Evolutionary conservation across 2,113 vertebrate species (phyloP).

Genomic region (Albula goreensis): DNA sequence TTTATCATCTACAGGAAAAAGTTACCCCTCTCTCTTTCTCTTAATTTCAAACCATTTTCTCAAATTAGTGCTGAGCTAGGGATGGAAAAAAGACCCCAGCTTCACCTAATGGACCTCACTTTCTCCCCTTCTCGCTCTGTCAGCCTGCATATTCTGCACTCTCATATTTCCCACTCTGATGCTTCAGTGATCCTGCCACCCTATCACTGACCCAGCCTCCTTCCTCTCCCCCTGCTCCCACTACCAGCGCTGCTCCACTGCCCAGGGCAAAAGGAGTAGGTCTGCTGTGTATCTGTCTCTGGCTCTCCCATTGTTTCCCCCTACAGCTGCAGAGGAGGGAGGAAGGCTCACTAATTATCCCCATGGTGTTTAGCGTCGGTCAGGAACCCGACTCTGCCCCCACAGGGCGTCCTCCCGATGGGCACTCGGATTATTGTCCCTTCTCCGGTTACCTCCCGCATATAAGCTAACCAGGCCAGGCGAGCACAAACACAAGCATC

Average conservation of each 20-base stretch:
- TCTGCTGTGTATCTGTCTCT: conserved; percentile 7
- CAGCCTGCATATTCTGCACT: background rate
- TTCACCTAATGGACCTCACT: background rate
- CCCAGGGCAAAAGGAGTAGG: background rate
- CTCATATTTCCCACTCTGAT: conserved; percentile 25
- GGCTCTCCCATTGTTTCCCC: conserved; percentile 10
- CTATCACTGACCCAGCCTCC: conserved; percentile 18
- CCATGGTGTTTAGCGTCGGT: conserved; percentile 55
- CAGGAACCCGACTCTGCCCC: conserved; percentile 65
- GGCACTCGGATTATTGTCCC: conserved; percentile 66
- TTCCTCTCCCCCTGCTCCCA: background rate
- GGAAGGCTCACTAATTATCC: conserved; percentile 52
- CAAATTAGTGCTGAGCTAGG: conserved; percentile 24
- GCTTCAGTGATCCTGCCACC: conserved; percentile 24
- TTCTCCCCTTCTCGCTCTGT: conserved; percentile 8
- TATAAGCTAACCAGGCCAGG: conserved; percentile 71
- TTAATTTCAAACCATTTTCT: conserved; percentile 36
- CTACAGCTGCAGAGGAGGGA: conserved; percentile 10
- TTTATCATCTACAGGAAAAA: background rate
- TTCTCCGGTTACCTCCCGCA: conserved; percentile 70
- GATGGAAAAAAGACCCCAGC: conserved; percentile 20
- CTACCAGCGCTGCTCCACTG: background rate
- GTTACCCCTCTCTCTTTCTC: background rate
- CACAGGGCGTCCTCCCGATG: conserved; percentile 51
- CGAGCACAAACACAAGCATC: conserved; percentile 49